These are phyloP conservation scores for Brachionus calyciflorus DNA, from an alignment of 1,140 invertebrate genomes.

Conservation along the genomic window DNA sequence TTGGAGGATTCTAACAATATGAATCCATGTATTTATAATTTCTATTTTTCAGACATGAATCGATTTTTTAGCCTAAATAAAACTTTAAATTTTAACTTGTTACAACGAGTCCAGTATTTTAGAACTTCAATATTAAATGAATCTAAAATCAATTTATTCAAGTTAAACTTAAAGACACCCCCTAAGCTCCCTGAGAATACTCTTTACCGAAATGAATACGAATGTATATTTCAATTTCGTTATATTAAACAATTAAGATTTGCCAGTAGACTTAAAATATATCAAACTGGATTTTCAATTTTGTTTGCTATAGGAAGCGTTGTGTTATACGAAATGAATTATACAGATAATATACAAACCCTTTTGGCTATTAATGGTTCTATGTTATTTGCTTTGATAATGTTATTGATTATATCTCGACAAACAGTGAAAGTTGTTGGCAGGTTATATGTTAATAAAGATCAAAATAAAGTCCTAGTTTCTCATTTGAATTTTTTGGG, in stretches of 20 bases:
- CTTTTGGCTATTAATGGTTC: not conserved
- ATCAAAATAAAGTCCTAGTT: not conserved
- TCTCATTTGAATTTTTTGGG: constrained; percentile 46
- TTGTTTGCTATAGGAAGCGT: not conserved
- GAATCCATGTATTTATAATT: not conserved
- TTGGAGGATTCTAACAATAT: not conserved
- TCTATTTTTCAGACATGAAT: constrained; percentile 1
- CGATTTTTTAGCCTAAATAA: not conserved
- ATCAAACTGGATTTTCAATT: constrained; percentile 37
- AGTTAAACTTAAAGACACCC: not conserved
- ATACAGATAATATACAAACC: not conserved
- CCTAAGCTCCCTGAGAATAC: not conserved
- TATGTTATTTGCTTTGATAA: constrained; percentile 27
- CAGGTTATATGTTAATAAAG: constrained; percentile 10
- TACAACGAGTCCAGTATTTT: not conserved
- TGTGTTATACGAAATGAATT: constrained; percentile 9
- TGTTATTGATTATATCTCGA: constrained; percentile 33
- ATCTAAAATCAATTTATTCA: not conserved
- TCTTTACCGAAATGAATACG: constrained; percentile 10
- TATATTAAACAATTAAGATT: constrained; percentile 38
- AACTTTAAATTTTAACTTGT: not conserved
- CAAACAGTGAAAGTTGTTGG: constrained; percentile 40
- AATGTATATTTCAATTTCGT: constrained; percentile 38
- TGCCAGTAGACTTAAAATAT: constrained; percentile 25
- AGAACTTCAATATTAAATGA: not conserved